Evolutionary conservation across 2,113 vertebrate genomes (phyloP).

Genomic region (Eidolon helvum): DNA sequence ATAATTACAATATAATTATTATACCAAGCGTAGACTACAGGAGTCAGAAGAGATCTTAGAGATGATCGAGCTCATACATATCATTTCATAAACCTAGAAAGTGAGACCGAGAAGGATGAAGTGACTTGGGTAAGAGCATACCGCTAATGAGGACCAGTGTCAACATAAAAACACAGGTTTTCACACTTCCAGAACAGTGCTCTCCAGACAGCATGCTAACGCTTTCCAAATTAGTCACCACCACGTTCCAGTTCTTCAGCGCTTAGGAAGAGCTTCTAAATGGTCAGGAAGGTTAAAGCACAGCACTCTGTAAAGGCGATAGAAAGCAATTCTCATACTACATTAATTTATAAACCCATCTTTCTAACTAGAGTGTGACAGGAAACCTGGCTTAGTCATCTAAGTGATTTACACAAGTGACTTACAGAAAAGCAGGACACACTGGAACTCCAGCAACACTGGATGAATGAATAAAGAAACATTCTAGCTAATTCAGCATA

Average conservation of each 20-base stretch:
- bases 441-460: fast-evolving
- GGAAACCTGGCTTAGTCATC: background rate
- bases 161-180: background rate
- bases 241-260: background rate
- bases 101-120: background rate
- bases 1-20: background rate
- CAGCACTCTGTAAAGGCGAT: fast-evolving
- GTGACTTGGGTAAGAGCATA: background rate
- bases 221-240: background rate
- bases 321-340: background rate
- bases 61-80: background rate
- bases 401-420: background rate
- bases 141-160: background rate
- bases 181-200: background rate
- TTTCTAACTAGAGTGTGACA: background rate
- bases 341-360: background rate
- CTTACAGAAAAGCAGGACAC: background rate
- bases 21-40: background rate
- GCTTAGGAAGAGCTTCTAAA: background rate
- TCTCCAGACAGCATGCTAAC: background rate
- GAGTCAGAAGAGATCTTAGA: background rate
- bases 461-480: background rate
- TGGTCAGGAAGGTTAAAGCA: background rate
- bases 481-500: background rate
- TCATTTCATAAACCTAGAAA: background rate